Evolutionary conservation across 2,797 vertebrate species (phyloP), one percentile per base, ranked within the genome.

Genomic region (Pangasius mekongensis): DNA sequence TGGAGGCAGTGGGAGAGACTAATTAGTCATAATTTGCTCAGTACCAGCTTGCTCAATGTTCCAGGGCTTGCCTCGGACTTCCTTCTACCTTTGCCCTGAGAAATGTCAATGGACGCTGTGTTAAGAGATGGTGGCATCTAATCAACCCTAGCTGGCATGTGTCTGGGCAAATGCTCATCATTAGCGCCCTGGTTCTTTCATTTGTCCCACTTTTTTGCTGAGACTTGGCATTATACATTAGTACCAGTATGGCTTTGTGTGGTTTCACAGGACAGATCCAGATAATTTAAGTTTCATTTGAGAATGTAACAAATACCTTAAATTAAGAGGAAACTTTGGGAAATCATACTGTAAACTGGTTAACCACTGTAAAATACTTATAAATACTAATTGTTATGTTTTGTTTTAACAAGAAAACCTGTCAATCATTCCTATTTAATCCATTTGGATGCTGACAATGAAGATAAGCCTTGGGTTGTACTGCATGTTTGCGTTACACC

Each of bases 11-110:
- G 80, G 87, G 88, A 88, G 89, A 86, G 86, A 89, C 89, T 92
- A 91, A 92, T 93, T 93, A 93, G 91, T 86, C 86, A 73, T 91
- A 66, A 90, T 91, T 89, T 91, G 90, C 90, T 88, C 87, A 71
- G 84, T 90, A 86, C 74, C 82, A 90, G 86, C 89, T 91, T 58
- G 71, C 71, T 64, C 62, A 66, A 87, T 64, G 84, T 86, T 91
- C 82, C 69, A 36, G 89, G 88, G 90, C 71, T 91, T 30, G 88
- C 73, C 90, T 88, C 52, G 73, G 83, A 87, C 84, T 89, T 71
- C 86, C 64, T 87, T 82, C 83, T 90, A 86, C 85, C 64, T 89
- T 85, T 73, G 89, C 90, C 90, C 88, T 83, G 64, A 91, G 92
- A 93, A 91, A 92, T 90, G 90, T 93, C 91, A 92, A 88, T 80